phyloP scores from a whole-genome alignment of 37 sponge, comb jelly and placozoan genomes.

The Diacarnus erythraeanus region DNA sequence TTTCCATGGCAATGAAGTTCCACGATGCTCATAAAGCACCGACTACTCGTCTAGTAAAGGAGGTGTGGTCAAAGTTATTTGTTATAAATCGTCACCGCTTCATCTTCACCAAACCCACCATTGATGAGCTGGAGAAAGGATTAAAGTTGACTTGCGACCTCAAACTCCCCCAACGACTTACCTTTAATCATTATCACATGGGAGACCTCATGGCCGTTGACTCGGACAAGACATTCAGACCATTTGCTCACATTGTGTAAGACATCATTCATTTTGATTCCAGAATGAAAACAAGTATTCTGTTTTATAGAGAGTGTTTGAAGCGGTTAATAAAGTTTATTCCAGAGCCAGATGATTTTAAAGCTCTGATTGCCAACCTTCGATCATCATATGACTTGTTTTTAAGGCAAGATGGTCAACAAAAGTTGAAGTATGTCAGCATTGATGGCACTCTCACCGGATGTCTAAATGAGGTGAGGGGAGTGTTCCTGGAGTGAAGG shows the following conservation, averaged over 20 bases:
- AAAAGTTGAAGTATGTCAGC: conserved; percentile 12
- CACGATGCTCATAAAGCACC: neutral
- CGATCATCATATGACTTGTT: conserved; percentile 9
- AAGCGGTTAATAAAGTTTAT: neutral
- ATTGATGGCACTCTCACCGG: conserved; percentile 10
- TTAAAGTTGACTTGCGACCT: conserved; percentile 17
- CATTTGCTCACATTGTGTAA: conserved; percentile 8
- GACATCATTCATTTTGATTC: neutral
- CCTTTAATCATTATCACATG: neutral
- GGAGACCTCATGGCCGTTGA: conserved; percentile 15
- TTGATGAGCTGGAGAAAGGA: conserved; percentile 9
- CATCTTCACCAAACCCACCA: neutral
- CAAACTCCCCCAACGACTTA: conserved; percentile 13
- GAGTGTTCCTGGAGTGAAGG: conserved; percentile 5
- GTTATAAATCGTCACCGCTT: neutral
- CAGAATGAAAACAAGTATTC: neutral
- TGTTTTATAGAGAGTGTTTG: conserved; percentile 17
- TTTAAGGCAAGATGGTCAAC: neutral
- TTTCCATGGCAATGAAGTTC: conserved; percentile 20
- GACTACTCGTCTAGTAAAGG: neutral
- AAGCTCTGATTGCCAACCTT: conserved; percentile 1
- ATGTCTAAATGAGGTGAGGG: conserved; percentile 23
- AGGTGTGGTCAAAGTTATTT: neutral
- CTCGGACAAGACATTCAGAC: neutral
- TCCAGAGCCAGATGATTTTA: neutral